Evolutionary conservation across 35 echinoderm and acorn worm species (phyloP).

Genomic region (Heliocidaris erythrogramma): DNA sequence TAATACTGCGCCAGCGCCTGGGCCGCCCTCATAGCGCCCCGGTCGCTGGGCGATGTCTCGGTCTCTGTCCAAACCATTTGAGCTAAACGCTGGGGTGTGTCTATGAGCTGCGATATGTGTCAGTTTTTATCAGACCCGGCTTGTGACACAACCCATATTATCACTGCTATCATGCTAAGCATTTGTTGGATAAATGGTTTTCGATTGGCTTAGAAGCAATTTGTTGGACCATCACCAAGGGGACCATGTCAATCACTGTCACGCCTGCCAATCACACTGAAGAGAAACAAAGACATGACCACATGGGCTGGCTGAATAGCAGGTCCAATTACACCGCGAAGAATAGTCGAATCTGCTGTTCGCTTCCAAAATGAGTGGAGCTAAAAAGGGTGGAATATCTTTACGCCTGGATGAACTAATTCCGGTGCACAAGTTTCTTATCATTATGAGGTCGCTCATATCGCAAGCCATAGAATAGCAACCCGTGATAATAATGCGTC

Average conservation of each 20-base stretch:
- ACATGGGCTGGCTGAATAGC: slow-evolving; percentile 85
- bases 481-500: slow-evolving; percentile 48
- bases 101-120: slow-evolving; percentile 81
- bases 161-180: slow-evolving; percentile 91
- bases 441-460: slow-evolving; percentile 49
- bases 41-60: slow-evolving; percentile 58
- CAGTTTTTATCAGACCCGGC: slow-evolving; percentile 89
- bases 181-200: slow-evolving; percentile 99
- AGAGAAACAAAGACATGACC: slow-evolving; percentile 85
- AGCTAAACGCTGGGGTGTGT: slow-evolving; percentile 92
- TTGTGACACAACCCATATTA: slow-evolving; percentile 95
- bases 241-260: slow-evolving; percentile 97
- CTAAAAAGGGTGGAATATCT: slow-evolving; percentile 68
- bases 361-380: slow-evolving; percentile 45
- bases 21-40: slow-evolving; percentile 33
- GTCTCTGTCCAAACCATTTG: slow-evolving; percentile 63
- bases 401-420: slow-evolving; percentile 65
- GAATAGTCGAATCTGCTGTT: slow-evolving; percentile 51
- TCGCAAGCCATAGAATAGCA: slow-evolving; percentile 35
- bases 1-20: slow-evolving; percentile 46
- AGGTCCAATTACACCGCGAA: slow-evolving; percentile 79
- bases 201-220: slow-evolving; percentile 99
- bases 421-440: slow-evolving; percentile 50
- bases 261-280: slow-evolving; percentile 87
- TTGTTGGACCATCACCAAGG: slow-evolving; percentile 94